Conservation (phyloP, 2,797 vertebrate genomes). For the Bradypus variegatus region DNA sequence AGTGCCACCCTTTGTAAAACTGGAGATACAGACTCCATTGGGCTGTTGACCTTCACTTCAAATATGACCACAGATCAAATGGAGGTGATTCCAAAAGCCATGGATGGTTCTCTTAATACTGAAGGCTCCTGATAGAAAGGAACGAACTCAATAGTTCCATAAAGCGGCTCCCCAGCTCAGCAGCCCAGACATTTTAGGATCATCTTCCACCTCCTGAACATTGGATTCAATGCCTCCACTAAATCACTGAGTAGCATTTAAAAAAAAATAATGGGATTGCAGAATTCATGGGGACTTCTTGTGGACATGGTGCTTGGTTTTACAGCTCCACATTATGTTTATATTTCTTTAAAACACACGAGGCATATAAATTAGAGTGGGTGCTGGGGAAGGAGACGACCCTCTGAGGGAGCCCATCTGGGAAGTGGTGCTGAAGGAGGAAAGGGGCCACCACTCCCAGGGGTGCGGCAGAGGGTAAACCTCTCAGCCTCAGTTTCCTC, state of each 20-base stretch:
- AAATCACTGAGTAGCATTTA: not conserved
- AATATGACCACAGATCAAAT: not conserved
- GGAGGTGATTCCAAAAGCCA: not conserved
- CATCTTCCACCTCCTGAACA: too few species aligned
- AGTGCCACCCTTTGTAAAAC: not conserved
- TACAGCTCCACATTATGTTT: not conserved
- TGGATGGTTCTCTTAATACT: not conserved
- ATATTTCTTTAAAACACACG: not conserved
- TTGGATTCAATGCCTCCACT: not conserved
- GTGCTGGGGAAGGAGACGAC: not conserved
- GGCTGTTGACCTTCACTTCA: not conserved
- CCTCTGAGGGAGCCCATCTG: not conserved
- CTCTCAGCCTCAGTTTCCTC: not conserved
- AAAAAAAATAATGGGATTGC: not conserved
- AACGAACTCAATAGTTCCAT: not conserved
- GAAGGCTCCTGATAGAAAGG: not conserved
- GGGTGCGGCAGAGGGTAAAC: not conserved
- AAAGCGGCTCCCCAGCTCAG: not conserved
- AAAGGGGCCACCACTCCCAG: not conserved
- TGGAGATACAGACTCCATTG: not conserved
- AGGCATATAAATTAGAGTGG: not conserved
- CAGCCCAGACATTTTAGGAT: not conserved
- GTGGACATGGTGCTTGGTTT: not conserved
- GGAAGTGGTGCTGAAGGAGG: not conserved
- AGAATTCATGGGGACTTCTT: not conserved